These are phyloP conservation scores for Whitmania pigra DNA, from an alignment of 1,140 invertebrate genomes.

Conservation along the genomic window DNA sequence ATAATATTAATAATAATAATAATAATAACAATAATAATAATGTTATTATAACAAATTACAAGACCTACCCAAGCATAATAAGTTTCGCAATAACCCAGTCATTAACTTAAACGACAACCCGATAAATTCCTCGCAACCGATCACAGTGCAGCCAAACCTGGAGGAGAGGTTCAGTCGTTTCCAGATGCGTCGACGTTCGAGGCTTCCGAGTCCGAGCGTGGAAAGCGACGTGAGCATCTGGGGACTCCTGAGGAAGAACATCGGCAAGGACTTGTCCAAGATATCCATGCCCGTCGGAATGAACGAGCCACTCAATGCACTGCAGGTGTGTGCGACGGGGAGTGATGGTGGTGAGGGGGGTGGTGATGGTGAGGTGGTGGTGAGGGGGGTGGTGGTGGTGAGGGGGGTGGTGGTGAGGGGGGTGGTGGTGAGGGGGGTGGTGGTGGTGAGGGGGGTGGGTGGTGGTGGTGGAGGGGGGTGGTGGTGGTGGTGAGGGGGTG, in stretches of 20 bases:
- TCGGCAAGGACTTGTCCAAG: conserved; percentile 95
- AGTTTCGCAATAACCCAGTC: too few species aligned
- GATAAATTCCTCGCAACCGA: too few species aligned
- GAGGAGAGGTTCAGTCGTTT: conserved; percentile 16
- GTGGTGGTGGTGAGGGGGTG: too few species aligned
- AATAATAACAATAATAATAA: too few species aligned
- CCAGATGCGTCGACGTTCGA: conserved; percentile 54
- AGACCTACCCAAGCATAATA: too few species aligned
- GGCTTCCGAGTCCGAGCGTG: conserved; percentile 67
- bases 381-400: background rate
- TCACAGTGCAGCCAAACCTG: conserved; percentile 13
- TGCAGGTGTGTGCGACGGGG: conserved; percentile 47
- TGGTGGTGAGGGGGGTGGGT: too few species aligned
- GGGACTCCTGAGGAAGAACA: conserved; percentile 99
- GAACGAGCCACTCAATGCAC: conserved; percentile 93
- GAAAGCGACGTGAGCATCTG: conserved; percentile 85
- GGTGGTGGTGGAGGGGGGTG: too few species aligned
- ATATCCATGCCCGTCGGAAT: conserved; percentile 92
- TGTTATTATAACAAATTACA: too few species aligned
- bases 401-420: background rate
- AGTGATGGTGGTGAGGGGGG: background rate
- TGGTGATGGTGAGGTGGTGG: background rate
- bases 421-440: background rate
- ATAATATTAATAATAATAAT: too few species aligned
- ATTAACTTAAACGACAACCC: too few species aligned